Conservation (phyloP, 1,140 invertebrate genomes). For the Brachionus angularis region DNA sequence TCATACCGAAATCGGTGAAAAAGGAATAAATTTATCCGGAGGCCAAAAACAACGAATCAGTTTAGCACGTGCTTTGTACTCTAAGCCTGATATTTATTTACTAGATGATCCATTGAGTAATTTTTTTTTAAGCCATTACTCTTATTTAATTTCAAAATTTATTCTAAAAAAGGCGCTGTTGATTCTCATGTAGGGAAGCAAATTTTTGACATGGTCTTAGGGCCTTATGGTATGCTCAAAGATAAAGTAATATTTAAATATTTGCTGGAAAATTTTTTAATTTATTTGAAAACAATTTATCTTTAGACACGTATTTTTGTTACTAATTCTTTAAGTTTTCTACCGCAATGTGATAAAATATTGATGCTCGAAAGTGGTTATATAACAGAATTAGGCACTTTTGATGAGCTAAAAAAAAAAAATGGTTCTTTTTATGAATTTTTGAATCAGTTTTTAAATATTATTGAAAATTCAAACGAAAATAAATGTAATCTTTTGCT, state of each 20-base stretch:
- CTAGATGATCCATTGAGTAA: conserved; percentile 92
- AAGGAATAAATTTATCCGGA: conserved; percentile 85
- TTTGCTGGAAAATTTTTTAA: too few relatives aligned
- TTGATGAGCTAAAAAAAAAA: conserved; percentile 28
- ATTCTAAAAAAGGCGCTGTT: too few relatives aligned
- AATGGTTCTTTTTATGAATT: conserved; percentile 24
- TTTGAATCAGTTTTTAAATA: conserved; percentile 17
- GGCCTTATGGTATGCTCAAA: conserved; percentile 51
- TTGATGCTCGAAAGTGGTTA: conserved; percentile 34
- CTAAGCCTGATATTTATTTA: conserved; percentile 79
- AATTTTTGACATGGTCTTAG: conserved; percentile 72
- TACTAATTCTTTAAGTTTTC: conserved; percentile 44
- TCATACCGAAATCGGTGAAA: conserved; percentile 62
- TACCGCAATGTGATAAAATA: conserved; percentile 43
- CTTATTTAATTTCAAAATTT: too few relatives aligned
- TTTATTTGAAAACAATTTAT: too few relatives aligned
- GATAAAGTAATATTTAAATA: conserved; percentile 45
- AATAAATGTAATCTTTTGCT: not conserved
- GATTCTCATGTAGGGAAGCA: conserved; percentile 93
- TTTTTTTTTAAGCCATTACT: too few relatives aligned
- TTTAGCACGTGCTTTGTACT: conserved; percentile 86
- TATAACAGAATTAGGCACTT: conserved; percentile 43
- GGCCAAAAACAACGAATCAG: conserved; percentile 96
- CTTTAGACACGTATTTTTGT: conserved; percentile 45
- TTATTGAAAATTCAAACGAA: conserved; percentile 12